Evolutionary conservation across 2,113 vertebrate genomes (phyloP).

Genomic region (Cebus imitator): DNA sequence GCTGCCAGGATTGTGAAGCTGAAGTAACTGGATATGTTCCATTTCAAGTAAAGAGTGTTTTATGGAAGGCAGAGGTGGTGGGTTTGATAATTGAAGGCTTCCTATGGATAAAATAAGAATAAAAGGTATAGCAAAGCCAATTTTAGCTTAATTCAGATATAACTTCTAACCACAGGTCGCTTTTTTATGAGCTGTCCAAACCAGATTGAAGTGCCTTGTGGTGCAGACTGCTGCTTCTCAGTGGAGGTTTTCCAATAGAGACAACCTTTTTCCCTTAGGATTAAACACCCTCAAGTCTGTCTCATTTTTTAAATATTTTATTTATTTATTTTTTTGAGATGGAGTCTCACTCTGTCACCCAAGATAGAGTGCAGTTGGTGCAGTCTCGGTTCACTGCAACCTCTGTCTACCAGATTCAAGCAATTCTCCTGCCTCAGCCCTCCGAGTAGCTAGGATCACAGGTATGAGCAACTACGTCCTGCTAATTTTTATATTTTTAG

Average conservation of each 20-base stretch:
- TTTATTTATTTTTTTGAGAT: no score
- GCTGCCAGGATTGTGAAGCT: neutral
- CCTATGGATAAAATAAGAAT: neutral
- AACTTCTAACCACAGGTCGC: neutral
- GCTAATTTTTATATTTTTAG: no score
- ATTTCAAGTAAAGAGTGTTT: conserved; percentile 17
- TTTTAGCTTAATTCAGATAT: conserved; percentile 4
- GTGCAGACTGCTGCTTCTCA: neutral
- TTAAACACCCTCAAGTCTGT: neutral
- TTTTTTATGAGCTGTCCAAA: neutral
- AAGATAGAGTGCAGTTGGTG: no score
- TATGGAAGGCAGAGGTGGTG: neutral
- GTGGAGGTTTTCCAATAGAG: neutral
- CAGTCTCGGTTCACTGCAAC: no score
- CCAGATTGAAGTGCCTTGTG: neutral
- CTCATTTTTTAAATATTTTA: neutral
- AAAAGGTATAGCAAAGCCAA: neutral
- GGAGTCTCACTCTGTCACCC: no score
- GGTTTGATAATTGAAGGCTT: neutral
- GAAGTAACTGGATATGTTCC: neutral
- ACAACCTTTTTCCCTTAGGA: neutral
- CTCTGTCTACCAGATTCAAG: no score
- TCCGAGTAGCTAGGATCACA: no score
- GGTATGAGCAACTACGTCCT: no score
- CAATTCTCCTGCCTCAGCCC: no score